These are phyloP conservation scores for Ceuthmochares aereus DNA, from an alignment of 2,113 vertebrate species.

Conservation along the genomic window DNA sequence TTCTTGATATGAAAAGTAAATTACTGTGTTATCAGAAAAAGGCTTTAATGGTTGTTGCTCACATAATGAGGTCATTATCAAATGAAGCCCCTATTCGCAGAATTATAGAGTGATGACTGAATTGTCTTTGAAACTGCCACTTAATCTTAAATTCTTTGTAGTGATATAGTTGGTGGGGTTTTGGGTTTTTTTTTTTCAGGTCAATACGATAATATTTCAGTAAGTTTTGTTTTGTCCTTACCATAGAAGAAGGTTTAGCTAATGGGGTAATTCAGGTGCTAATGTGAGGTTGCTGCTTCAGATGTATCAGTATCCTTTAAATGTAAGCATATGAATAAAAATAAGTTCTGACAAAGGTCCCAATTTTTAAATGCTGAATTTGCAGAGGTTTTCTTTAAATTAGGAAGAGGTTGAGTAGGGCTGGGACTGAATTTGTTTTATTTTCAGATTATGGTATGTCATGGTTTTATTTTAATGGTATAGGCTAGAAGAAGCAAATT, in stretches of 20 bases:
- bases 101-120: background rate
- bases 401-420: background rate
- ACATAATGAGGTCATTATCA: background rate
- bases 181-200: background rate
- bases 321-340: background rate
- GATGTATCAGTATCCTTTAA: background rate
- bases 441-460: conserved; percentile 35
- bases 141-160: background rate
- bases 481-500: conserved; percentile 51
- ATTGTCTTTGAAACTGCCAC: background rate
- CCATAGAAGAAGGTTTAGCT: background rate
- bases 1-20: background rate
- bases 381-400: background rate
- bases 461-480: conserved; percentile 30
- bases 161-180: background rate
- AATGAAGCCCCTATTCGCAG: background rate
- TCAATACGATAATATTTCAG: background rate
- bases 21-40: background rate
- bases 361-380: background rate
- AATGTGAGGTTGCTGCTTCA: background rate
- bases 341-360: background rate
- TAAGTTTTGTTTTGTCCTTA: background rate
- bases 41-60: background rate
- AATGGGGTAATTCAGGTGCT: background rate
- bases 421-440: background rate